Evolutionary conservation across 2,797 vertebrate genomes (phyloP), one percentile per base, ranked within the genome.

Genomic region (Myotis pilosus): DNA sequence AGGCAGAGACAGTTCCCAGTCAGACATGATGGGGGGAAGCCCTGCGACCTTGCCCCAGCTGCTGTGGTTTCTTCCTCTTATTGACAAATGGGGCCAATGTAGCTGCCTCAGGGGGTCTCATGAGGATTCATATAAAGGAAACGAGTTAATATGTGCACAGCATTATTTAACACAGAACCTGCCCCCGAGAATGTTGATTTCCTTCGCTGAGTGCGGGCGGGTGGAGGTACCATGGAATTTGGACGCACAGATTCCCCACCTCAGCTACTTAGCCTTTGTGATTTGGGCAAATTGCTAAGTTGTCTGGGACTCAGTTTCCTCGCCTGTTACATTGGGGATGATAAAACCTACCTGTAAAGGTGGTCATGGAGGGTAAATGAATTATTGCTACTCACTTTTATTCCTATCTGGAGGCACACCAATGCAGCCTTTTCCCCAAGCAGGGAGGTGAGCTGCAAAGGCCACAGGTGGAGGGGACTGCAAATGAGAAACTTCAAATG

Each of bases 1-100:
- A 2, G 3, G 17, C 3, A 69, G 51, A 68, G 49, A 44, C 4
- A 6, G 11, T 1, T n/a, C 17, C 0, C 0, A 8, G 25, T 1
- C 78, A 22, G n/a, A 69, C 11, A 3, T 0, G 3, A 6, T 4
- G 17, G 30, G 76, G 11, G 17, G 16, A 51, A 22, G 68, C 20
- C 23, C 13, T 3, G 11, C 38, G 53, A 49, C 33, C 28, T 44
- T 41, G 25, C 8, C 22, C 19, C n/a, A 68, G 17, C 25, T n/a
- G 23, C 71, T 8, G 20, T 20, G 16, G 23, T 33, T 83, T 83
- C 51, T 49, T 19, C 38, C 38, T 15, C 30, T n/a, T 38, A 71
- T 25, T 13, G 12, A 44, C 51, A 57, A 62, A 25, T 2, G 13
- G 44, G 20, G 33, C 55, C 17, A 19, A 78, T 13, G 17, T 0